A percentile compares a stretch with the other conserved stretches of the same genome.
Evolutionary conservation across 2,888 invertebrate genomes (phyloP).

Genomic region (Iselma pallidipennis): DNA sequence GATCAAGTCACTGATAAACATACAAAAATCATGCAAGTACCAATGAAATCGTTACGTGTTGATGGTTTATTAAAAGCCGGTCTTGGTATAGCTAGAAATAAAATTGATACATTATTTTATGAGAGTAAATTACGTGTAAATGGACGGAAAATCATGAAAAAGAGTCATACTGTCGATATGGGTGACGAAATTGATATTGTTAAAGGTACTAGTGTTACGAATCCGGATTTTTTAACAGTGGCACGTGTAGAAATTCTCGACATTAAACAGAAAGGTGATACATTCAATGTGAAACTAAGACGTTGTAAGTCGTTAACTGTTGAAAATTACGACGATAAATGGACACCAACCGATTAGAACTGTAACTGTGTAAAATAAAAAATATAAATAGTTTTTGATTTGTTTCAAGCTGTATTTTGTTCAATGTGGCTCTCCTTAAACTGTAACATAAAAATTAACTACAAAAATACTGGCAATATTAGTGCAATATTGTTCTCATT

Average conservation of each 20-base stretch:
- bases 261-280: conserved; percentile 61
- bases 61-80: conserved; percentile 73
- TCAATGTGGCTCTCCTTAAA: neutral
- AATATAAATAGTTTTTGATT: neutral
- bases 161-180: conserved; percentile 66
- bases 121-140: conserved; percentile 80
- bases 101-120: conserved; percentile 79
- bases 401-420: neutral
- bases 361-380: neutral
- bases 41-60: conserved; percentile 68
- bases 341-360: conserved; percentile 36
- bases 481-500: neutral
- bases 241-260: conserved; percentile 70
- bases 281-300: conserved; percentile 64
- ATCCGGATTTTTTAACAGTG: conserved; percentile 70
- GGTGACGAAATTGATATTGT: conserved; percentile 82
- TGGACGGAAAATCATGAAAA: conserved; percentile 75
- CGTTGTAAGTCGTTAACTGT: conserved; percentile 72
- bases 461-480: conserved; percentile 26
- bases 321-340: conserved; percentile 70
- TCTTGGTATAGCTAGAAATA: conserved; percentile 73
- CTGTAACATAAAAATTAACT: conserved; percentile 6
- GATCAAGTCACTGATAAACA: conserved; percentile 59
- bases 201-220: conserved; percentile 67
- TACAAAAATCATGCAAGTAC: conserved; percentile 67